Base-by-base conservation (phyloP, 2,888 invertebrate species). In the Hemicrepidius hirtus region DNA sequence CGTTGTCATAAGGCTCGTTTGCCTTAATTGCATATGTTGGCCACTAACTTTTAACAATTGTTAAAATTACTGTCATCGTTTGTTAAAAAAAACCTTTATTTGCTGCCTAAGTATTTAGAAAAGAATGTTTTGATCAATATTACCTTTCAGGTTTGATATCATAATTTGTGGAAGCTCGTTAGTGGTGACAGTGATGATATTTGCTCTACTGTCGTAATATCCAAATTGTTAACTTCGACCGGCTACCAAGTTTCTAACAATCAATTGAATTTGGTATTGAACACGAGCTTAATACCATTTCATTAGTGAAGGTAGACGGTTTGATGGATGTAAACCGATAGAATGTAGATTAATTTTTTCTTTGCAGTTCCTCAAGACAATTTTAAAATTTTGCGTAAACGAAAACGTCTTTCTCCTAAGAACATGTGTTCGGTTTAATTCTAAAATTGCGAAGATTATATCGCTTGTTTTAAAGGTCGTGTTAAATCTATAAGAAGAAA, bases 1-100 rank as follows among this genome's bases (percentile, higher is more conserved):
- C 53, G 53, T 53, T 53, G 53, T 53, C 53, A 53, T 53, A 53
- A 53, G 53, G 53, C 24, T 28, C 53, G 53, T 53, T 53, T 24
- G 28, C 24, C 12, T 53, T 53, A 53, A 53, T 53, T 53, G 53
- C 53, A 53, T 53, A 53, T 53, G 53, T 53, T 53, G n/a, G 24
- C 32, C 53, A 28, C 28, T 28, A 53, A 53, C 53, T 53, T 53
- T 53, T 7, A 53, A 32, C 50, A 53, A 53, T 28, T 28, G 28
- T 21, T 21, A 28, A 53, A n/a, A 53, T 53, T 53, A 53, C 13
- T 12, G 32, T 28, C 53, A 21, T 53, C 53, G 53, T 53, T 53
- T 53, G 13, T 28, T 50, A 24, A 50, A 46, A 40, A 12, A 10
- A 21, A 10, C 18, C 9, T 24, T n/a, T 50, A 50, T 50, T 53